Base-by-base conservation (phyloP, 2,797 vertebrate species). In the Thamnophis elegans region DNA sequence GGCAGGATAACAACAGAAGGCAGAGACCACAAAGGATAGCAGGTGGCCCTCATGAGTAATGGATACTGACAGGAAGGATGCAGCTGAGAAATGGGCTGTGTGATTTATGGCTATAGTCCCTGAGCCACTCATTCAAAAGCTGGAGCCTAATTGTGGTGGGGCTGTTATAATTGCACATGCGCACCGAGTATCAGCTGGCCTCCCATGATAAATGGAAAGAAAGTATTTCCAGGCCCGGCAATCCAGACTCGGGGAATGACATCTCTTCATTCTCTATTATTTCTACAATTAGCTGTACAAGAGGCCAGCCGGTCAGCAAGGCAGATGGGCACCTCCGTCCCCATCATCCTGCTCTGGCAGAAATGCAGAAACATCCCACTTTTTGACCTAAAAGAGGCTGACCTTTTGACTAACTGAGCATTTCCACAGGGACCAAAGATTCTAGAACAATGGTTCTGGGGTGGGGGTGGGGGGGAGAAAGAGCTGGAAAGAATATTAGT, bases 121-220 rank as follows among this genome's bases (percentile, higher is more conserved):
- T 53, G 8, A 93, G 55, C 91, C 14, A 4, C 32, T 65, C 91
- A 82, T 92, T 93, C 60, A 91, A 91, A 86, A 91, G 87, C 90
- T 26, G 53, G 28, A 87, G 82, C 55, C 90, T 87, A 90, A 91
- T 90, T 90, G 82, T 85, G 59, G 82, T 82, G 85, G 14, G 88
- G 51, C 25, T 90, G 42, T 93, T 88, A 18, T 90, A 92, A 93
- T 85, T 92, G 93, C 89, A 92, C 91, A 90, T 92, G 91, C 91
- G 65, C 91, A 90, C 1, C 10, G 36, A 62, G 89, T 68, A 92
- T 73, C 93, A 92, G 89, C 56, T 88, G 91, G 91, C 56, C 65
- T 65, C 65, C 51, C 36, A 51, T 54, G 36, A 90, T 92, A 93
- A 62, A 85, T 68, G 68, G 91, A 88, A 90, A 87, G 58, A 88